These are phyloP conservation scores for Haliclona indistincta DNA, from an alignment of 37 sponge, comb jelly and placozoan species.

Conservation along the genomic window DNA sequence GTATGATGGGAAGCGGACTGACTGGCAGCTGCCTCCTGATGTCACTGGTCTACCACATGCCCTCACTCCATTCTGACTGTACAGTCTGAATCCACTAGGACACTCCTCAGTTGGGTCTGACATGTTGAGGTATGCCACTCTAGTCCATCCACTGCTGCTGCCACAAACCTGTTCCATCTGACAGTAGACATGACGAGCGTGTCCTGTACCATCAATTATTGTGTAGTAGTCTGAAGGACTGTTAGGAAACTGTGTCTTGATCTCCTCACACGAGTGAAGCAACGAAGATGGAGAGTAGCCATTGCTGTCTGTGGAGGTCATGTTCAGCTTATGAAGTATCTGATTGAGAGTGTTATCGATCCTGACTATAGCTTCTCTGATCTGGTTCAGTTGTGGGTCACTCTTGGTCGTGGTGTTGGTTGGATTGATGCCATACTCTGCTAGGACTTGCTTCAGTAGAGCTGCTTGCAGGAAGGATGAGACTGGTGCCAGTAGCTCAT, in stretches of 20 bases:
- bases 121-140: constrained; percentile 26
- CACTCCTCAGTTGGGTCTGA: constrained; percentile 9
- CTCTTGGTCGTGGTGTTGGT: no score
- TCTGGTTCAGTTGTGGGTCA: no score
- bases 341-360: no score
- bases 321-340: no score
- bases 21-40: not conserved
- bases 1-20: not conserved
- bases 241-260: not conserved
- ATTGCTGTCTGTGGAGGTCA: no score
- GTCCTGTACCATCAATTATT: not conserved
- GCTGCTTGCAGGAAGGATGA: no score
- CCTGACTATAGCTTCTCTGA: no score
- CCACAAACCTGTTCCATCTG: constrained; percentile 16
- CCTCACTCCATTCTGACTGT: not conserved
- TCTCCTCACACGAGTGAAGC: not conserved
- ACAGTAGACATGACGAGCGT: constrained; percentile 16
- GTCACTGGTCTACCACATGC: constrained; percentile 14
- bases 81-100: not conserved
- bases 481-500: no score
- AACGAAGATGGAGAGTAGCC: not conserved
- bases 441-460: no score
- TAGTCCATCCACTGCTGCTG: not conserved
- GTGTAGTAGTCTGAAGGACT: constrained; percentile 5
- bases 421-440: no score